Conservation (phyloP, 2,797 vertebrate species). For the Poeciliopsis infans region DNA sequence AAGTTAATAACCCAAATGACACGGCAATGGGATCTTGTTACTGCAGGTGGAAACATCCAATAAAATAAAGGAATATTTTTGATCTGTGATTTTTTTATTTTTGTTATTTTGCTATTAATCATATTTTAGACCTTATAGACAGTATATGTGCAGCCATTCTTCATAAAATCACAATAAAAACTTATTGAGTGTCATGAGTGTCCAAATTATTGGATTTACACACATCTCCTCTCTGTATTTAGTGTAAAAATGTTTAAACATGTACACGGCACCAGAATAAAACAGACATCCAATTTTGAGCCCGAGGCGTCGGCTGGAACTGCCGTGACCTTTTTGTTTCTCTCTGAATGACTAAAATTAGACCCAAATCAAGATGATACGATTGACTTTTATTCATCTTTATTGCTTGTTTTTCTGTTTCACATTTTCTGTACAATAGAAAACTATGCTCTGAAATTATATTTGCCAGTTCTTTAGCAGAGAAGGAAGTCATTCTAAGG, state of each 20-base stretch:
- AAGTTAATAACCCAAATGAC: constrained; percentile 47
- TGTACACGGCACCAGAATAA: neutral
- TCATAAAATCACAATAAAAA: neutral
- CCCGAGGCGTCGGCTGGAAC: neutral
- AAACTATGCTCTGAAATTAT: neutral
- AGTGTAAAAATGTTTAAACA: neutral
- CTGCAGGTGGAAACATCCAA: constrained; percentile 46
- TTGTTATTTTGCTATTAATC: neutral
- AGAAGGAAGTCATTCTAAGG: neutral
- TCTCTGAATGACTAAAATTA: neutral
- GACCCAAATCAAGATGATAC: neutral
- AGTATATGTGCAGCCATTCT: neutral
- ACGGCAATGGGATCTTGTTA: constrained; percentile 26
- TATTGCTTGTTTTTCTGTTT: neutral
- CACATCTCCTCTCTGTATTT: neutral
- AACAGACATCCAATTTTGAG: neutral
- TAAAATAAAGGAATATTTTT: constrained; percentile 36
- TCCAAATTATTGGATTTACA: neutral
- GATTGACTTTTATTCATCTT: neutral
- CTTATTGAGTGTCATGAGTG: neutral
- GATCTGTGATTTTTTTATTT: neutral
- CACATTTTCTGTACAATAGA: neutral
- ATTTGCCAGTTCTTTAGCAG: neutral
- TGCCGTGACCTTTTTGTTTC: neutral
- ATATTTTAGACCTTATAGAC: neutral